Conservation (phyloP, 2,113 vertebrate genomes). For the Ariopsis seemanni region DNA sequence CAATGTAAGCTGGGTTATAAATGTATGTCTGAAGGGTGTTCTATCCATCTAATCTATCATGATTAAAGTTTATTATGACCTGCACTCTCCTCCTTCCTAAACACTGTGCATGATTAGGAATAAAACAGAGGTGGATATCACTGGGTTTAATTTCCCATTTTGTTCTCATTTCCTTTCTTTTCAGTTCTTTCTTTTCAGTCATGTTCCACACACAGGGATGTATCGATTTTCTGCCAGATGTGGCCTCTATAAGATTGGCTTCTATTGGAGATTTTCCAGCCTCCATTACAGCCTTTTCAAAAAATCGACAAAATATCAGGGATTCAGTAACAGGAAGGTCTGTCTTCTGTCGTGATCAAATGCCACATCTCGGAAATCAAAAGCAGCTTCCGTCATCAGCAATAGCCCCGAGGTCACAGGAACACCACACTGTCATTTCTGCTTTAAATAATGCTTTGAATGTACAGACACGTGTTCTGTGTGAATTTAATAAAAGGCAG, state of each 20-base stretch:
- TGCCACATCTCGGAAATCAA: background rate
- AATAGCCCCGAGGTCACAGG: background rate
- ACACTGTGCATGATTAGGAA: background rate
- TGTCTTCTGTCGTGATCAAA: background rate
- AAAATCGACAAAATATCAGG: constrained; percentile 17
- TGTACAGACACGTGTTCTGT: background rate
- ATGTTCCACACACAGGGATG: background rate
- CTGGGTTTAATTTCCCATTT: background rate
- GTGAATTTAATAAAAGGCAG: background rate
- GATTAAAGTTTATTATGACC: background rate
- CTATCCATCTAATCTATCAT: background rate
- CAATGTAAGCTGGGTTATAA: background rate
- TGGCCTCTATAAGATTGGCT: constrained; percentile 8
- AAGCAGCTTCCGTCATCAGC: background rate
- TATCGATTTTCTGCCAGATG: background rate
- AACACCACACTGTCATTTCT: background rate
- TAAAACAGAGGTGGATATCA: background rate
- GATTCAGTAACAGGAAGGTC: constrained; percentile 28
- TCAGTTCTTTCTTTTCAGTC: background rate
- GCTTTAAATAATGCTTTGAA: background rate
- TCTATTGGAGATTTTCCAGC: background rate
- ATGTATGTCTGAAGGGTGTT: background rate
- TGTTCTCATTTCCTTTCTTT: background rate
- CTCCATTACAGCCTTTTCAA: constrained; percentile 35
- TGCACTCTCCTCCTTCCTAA: background rate